Base-by-base conservation (phyloP, 2,888 invertebrate genomes). In the Sycophila texana region DNA sequence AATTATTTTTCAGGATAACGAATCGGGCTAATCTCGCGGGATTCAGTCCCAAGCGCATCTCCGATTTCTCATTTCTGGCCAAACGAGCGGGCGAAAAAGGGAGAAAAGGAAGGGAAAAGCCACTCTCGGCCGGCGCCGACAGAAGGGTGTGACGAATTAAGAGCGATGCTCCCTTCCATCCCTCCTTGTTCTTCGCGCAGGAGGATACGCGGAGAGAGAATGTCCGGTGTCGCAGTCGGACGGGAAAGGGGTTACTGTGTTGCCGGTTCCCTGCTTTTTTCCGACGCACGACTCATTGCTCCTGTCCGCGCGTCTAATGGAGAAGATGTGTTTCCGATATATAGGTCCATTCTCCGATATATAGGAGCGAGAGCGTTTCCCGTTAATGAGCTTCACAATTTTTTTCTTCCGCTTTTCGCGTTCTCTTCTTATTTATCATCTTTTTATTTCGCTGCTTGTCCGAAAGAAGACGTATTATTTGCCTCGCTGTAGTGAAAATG, bases 261-360 rank as follows among this genome's bases (percentile, higher is more conserved):
- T 47, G 30, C n/a, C 26, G 39, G 39, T 10, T 39, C 16, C n/a
- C 49, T 75, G 60, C 22, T 61, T 49, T 58, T 66, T 66, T 74
- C 60, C 70, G 81, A 82, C 81, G 77, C 67, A 55, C 73, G 66
- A 74, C 71, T 81, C 79, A 83, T 83, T 83, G 82, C 82, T 70
- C 79, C 49, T 67, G 83, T 79, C 83, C 72, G 76, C 66, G 73
- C 53, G 10, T 83, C 80, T 85, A 84, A 85, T 85, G 84, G 85
- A 85, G 82, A 84, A 84, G 68, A 84, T 83, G 81, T 85, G 85
- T 85, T 82, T 75, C 60, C 57, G 74, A 67, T 68, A 63, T 26
- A 26, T 67, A 39, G 10, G 39, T 10, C 10, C 10, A 39, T 39
- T 7, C 39, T 39, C 39, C 39, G 10, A 7, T 10, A 10, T 1